phyloP scores from a whole-genome alignment of 2,888 invertebrate species.

The Lobophora halterata region DNA sequence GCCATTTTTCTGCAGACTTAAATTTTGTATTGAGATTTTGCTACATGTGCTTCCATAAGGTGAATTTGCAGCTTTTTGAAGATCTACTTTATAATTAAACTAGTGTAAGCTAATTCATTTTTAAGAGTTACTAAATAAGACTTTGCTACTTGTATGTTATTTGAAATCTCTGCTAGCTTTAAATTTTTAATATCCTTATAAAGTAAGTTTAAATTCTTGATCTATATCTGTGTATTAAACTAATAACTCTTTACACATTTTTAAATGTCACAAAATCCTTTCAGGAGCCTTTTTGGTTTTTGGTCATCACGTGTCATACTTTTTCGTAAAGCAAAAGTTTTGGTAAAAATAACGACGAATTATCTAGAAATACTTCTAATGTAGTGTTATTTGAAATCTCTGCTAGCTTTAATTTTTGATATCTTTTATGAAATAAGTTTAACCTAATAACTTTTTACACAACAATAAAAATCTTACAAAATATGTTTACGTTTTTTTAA shows the following conservation, averaged over 20 bases:
- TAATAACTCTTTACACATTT: too few species aligned
- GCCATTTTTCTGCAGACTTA: constrained; percentile 14
- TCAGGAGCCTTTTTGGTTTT: too few species aligned
- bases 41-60: constrained; percentile 29
- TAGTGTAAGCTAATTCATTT: constrained; percentile 2
- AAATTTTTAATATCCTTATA: constrained; percentile 51
- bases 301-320: too few species aligned
- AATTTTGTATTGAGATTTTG: constrained; percentile 23
- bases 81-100: constrained; percentile 12
- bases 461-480: constrained; percentile 14
- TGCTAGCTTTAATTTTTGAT: constrained; percentile 61
- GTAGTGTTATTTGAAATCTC: constrained; percentile 50
- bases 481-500: constrained; percentile 8
- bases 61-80: constrained; percentile 27
- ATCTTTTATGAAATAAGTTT: constrained; percentile 29
- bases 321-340: too few species aligned
- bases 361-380: too few species aligned
- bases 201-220: too few species aligned
- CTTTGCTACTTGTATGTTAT: constrained; percentile 27
- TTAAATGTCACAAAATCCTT: too few species aligned
- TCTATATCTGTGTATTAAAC: too few species aligned
- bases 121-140: constrained; percentile 23
- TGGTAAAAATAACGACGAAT: too few species aligned
- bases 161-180: constrained; percentile 64
- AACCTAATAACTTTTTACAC: constrained; percentile 16